Evolutionary conservation across 2,113 vertebrate genomes (phyloP), one percentile per base, ranked within the genome.

Genomic region (Triplophysa dalaica): DNA sequence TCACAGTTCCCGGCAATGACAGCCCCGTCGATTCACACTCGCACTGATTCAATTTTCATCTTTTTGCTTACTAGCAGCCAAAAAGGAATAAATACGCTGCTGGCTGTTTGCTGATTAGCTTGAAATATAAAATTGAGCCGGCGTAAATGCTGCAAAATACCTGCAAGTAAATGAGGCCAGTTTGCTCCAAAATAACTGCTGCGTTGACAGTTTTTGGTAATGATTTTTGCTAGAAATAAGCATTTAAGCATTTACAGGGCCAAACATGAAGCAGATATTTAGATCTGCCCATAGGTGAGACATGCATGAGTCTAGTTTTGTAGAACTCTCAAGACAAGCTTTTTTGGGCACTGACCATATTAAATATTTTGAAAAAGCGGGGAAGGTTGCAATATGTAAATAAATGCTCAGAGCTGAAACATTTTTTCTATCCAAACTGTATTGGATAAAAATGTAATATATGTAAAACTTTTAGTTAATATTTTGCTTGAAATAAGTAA

Each of bases 71-170:
- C 29, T 26, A 17, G 70, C 48, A 63, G 70, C 43, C 58, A 74
- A 41, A 21, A 81, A 60, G 50, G 67, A 43, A 75, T 58, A 26
- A 21, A 60, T 33, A 24, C 22, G 41, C 75, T 60, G 17, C 58
- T 81, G 38, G 60, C 50, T 70, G 75, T 62, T 70, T 84, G 16
- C 61, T 75, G 69, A 86, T 76, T 77, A 67, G 58, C 48, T 62
- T 67, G 19, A 73, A 80, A 82, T 68, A 61, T 77, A 63, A 75
- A 80, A 70, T 26, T 45, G 41, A 79, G 29, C 14, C 45, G 61
- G 60, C 17, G 65, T 70, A 62, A 84, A 72, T 22, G 41, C 43
- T 12, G 19, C 24, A 50, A 73, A 76, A 61, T 58, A 22, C 60
- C 66, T 68, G 17, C 33, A 56, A 56, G 72, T 69, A 52, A 26